phyloP scores from a whole-genome alignment of 2,113 vertebrate species.

The Phaethornis superciliosus region DNA sequence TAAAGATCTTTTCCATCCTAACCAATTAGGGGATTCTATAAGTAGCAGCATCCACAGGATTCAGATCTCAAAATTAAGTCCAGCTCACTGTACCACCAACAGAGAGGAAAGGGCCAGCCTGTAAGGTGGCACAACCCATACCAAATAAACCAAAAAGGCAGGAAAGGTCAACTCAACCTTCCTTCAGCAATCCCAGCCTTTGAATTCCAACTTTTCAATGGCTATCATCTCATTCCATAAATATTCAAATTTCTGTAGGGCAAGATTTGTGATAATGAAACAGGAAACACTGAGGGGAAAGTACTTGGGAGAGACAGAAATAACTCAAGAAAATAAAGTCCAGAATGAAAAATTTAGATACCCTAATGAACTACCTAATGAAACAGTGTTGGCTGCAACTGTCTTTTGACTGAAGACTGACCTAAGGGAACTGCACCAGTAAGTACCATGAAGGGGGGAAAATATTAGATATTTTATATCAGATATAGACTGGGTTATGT shows the following conservation, averaged over 20 bases:
- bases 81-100: neutral
- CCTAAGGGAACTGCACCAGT: neutral
- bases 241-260: neutral
- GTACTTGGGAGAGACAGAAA: neutral
- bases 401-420: neutral
- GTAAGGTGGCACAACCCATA: neutral
- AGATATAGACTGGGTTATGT: neutral
- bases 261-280: neutral
- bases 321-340: neutral
- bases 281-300: neutral
- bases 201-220: neutral
- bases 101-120: neutral
- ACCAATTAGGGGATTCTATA: too few species aligned
- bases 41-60: neutral
- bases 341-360: neutral
- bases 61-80: neutral
- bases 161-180: neutral
- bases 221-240: neutral
- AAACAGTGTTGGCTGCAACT: neutral
- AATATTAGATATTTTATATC: neutral
- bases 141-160: neutral
- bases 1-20: too few species aligned
- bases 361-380: neutral
- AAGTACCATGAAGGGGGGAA: neutral
- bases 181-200: neutral